Evolutionary conservation across 1,140 invertebrate species (phyloP).

Genomic region (Ladona fulva): DNA sequence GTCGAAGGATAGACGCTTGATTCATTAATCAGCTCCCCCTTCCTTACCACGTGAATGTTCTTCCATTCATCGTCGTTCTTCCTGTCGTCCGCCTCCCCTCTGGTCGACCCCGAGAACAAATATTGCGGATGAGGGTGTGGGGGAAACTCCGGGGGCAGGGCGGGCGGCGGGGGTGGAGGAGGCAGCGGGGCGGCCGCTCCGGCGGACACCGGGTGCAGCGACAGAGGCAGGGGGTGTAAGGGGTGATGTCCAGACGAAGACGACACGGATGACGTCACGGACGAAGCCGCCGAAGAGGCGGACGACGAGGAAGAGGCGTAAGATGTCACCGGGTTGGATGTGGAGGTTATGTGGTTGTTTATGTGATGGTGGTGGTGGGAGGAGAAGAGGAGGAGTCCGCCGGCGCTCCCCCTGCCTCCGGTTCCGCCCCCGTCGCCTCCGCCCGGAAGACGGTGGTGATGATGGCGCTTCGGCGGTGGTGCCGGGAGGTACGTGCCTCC

Average conservation of each 20-base stretch:
- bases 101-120: not conserved
- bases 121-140: not conserved
- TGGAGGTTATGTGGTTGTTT: not conserved
- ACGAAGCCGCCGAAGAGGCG: not conserved
- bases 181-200: not conserved
- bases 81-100: slow-evolving; percentile 18
- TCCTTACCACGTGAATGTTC: slow-evolving; percentile 75
- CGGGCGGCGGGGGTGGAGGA: not conserved
- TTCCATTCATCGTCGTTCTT: slow-evolving; percentile 64
- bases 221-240: not conserved
- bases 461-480: slow-evolving; percentile 26
- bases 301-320: not conserved
- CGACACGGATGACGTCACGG: not conserved
- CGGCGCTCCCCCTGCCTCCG: slow-evolving; percentile 28
- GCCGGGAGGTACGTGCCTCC: slow-evolving; percentile 19
- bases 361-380: not conserved
- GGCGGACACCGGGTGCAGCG: not conserved
- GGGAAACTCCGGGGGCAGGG: not conserved
- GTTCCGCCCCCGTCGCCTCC: slow-evolving; percentile 32
- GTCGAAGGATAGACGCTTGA: no score
- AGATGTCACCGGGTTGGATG: not conserved
- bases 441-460: slow-evolving; percentile 24
- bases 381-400: not conserved
- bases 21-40: not conserved
- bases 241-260: not conserved